Base-by-base conservation (phyloP, 2,888 invertebrate species). In the Ectropis crepuscularia region DNA sequence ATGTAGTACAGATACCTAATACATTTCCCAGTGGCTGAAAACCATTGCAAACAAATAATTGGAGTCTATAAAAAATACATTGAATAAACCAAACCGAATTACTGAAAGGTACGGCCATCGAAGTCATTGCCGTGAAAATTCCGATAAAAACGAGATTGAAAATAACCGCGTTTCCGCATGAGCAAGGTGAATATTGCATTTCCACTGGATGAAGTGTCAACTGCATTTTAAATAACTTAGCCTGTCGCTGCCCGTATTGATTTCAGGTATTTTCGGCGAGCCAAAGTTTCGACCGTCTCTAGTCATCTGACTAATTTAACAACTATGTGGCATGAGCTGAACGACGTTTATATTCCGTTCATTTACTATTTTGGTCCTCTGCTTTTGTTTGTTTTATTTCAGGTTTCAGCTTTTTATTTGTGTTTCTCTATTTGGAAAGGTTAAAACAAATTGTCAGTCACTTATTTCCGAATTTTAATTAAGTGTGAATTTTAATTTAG, bases 141-240 rank as follows among this genome's bases (percentile, higher is more conserved):
- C 57, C 62, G 63, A 80, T 80, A 84, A 82, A 79, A 81, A 78
- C 64, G 71, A 78, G 75, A 87, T 86, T 87, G 83, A 85, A 87
- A 82, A 87, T 88, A 87, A 85, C 85, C 77, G 74, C 80, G 82
- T 87, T 88, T 88, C 85, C 85, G 82, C 82, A 79, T 86, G 88
- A 81, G 79, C 81, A 85, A 86, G 83, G 87, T 83, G 90, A 87
- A 90, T 89, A 90, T 90, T 90, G 88, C 86, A 89, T 90, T 90
- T 88, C 83, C 86, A 77, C 85, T 82, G 85, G 82, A 88, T 89
- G 89, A 90, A 82, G 86, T 89, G 90, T 87, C 88, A 89, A 88
- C 87, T 89, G 88, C 86, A 89, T 90, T 89, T 89, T 90, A 90
- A 91, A 91, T 90, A 90, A 90, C 86, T 90, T 87, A 89, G 88